A percentile compares a stretch with the other conserved stretches of the same genome.
Evolutionary conservation across 2,113 vertebrate genomes (phyloP).

Genomic region (Nothocercus julius): DNA sequence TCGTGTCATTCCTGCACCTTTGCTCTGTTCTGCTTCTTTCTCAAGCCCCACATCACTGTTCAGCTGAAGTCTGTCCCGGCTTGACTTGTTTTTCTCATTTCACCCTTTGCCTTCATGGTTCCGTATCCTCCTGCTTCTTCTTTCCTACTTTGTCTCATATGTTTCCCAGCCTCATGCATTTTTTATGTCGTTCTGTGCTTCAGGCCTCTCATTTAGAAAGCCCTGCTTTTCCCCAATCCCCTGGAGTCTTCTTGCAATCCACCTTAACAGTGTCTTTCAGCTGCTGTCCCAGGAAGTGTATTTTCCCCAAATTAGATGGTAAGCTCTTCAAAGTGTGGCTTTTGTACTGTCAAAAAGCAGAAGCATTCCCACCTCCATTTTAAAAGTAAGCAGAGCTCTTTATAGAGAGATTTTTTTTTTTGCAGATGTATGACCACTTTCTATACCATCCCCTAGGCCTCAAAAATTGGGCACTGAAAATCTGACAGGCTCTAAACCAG

Average conservation of each 20-base stretch:
- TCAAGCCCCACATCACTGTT: not conserved
- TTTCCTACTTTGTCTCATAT: not conserved
- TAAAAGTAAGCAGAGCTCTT: not conserved
- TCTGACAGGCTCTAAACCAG: not conserved
- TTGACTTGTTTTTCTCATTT: not conserved
- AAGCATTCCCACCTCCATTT: not conserved
- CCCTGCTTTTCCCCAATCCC: not conserved
- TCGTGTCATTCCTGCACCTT: not conserved
- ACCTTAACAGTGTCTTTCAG: not conserved
- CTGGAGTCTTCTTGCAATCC: not conserved
- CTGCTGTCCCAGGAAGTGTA: not conserved
- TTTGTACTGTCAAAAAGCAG: slow-evolving; percentile 37
- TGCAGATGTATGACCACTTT: not conserved
- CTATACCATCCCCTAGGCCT: not conserved
- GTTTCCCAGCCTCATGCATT: slow-evolving; percentile 17
- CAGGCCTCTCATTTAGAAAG: not conserved
- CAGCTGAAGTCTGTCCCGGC: not conserved
- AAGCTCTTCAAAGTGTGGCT: slow-evolving; percentile 12
- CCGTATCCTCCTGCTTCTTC: not conserved
- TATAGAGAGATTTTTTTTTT: not conserved
- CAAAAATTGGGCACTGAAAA: not conserved
- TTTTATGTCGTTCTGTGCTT: slow-evolving; percentile 30
- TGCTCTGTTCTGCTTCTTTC: not conserved
- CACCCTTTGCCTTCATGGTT: not conserved
- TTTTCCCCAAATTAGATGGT: not conserved